Conservation (phyloP, 2,888 invertebrate species). For the Hirtodrosophila duncani region DNA sequence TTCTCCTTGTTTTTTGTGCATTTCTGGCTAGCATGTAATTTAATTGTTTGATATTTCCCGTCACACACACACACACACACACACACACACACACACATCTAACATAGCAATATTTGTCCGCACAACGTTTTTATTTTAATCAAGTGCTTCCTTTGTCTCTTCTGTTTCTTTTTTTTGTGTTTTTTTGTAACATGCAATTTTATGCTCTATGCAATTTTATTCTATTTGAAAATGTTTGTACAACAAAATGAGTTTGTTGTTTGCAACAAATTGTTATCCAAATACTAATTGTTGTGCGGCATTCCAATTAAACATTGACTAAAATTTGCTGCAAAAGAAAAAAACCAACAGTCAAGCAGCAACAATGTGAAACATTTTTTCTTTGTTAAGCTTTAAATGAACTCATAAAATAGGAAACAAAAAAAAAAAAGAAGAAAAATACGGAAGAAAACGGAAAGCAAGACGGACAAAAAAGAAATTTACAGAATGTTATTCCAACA, state of each 20-base stretch:
- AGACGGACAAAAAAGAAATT: conserved; percentile 16
- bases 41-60: conserved; percentile 61
- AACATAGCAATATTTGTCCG: not conserved
- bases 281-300: conserved; percentile 58
- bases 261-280: conserved; percentile 39
- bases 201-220: conserved; percentile 40
- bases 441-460: not conserved
- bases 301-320: conserved; percentile 10
- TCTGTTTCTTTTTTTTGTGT: conserved; percentile 28
- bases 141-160: conserved; percentile 40
- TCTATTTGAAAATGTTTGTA: conserved; percentile 18
- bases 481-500: conserved; percentile 33
- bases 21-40: conserved; percentile 46
- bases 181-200: conserved; percentile 41
- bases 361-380: conserved; percentile 7
- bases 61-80: conserved; percentile 14
- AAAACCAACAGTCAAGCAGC: conserved; percentile 19
- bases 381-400: conserved; percentile 31
- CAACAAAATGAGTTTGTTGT: conserved; percentile 5
- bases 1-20: conserved; percentile 18
- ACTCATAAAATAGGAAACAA: conserved; percentile 18
- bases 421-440: conserved; percentile 6
- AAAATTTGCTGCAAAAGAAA: not conserved
- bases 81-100: not conserved
- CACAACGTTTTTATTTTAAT: conserved; percentile 47